These are phyloP conservation scores for Panthera uncia DNA, from an alignment of 2,113 vertebrate species.

Conservation along the genomic window DNA sequence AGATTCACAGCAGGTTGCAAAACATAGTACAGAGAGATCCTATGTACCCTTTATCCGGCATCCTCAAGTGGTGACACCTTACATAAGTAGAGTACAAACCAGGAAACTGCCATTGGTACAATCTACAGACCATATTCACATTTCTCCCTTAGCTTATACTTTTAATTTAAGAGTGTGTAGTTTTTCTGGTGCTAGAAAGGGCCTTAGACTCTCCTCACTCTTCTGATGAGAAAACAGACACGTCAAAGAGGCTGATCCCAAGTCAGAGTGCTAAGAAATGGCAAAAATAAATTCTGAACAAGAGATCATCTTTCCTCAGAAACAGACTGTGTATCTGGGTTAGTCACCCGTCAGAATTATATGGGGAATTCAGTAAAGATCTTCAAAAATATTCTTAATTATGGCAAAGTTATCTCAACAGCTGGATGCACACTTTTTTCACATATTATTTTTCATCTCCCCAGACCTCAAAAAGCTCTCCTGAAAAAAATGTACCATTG, in stretches of 20 bases:
- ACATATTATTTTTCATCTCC: conserved; percentile 40
- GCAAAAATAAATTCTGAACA: background rate
- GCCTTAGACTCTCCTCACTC: background rate
- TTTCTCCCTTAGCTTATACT: conserved; percentile 10
- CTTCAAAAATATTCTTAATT: conserved; percentile 41
- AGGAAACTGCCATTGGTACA: background rate
- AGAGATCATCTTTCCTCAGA: background rate
- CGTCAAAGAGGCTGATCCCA: background rate
- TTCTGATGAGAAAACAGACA: conserved; percentile 20
- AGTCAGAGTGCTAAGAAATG: background rate
- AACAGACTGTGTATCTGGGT: background rate
- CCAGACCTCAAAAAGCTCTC: background rate
- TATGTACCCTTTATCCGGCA: background rate
- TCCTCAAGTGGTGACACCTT: background rate
- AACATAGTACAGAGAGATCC: background rate
- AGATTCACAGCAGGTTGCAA: background rate
- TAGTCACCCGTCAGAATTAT: background rate
- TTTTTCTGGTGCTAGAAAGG: conserved; percentile 34
- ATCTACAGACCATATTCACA: background rate
- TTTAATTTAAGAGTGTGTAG: background rate
- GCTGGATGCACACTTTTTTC: background rate
- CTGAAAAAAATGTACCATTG: background rate
- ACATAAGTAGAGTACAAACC: background rate
- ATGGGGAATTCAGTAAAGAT: background rate
- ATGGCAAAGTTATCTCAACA: conserved; percentile 26